phyloP scores from a whole-genome alignment of 2,113 vertebrate genomes.

The Bos indicus region DNA sequence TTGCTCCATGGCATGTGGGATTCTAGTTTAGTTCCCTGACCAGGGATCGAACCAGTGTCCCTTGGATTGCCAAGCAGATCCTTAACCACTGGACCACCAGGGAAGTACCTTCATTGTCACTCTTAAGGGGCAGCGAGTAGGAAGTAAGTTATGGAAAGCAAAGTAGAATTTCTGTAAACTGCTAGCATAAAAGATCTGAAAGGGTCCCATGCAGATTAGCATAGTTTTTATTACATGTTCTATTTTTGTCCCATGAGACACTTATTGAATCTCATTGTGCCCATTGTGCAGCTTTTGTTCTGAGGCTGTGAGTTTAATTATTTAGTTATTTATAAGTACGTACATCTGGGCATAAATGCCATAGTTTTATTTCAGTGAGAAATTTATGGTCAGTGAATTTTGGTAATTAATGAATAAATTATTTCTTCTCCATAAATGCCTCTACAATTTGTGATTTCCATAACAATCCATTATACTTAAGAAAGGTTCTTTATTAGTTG shows the following conservation, averaged over 20 bases:
- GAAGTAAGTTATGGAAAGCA: conserved; percentile 50
- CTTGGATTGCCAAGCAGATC: background rate
- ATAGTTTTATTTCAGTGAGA: conserved; percentile 72
- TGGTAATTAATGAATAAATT: conserved; percentile 74
- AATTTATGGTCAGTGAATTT: conserved; percentile 75
- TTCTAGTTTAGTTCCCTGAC: background rate
- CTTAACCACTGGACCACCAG: background rate
- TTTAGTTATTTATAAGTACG: conserved; percentile 72
- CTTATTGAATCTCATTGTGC: conserved; percentile 62
- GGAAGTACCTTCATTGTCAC: background rate
- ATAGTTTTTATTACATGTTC: conserved; percentile 63
- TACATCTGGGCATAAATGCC: conserved; percentile 69
- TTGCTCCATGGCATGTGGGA: background rate
- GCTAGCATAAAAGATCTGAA: background rate
- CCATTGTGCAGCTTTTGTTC: conserved; percentile 69
- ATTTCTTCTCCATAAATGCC: conserved; percentile 66
- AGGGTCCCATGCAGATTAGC: conserved; percentile 45
- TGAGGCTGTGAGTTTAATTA: conserved; percentile 68
- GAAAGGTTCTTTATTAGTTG: conserved; percentile 64
- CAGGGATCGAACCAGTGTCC: background rate
- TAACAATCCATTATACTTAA: conserved; percentile 68
- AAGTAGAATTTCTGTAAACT: conserved; percentile 60
- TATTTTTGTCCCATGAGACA: conserved; percentile 54
- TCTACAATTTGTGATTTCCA: conserved; percentile 71
- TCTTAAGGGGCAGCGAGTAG: background rate